A percentile compares a stretch with the other conserved stretches of the same genome.
phyloP scores from a whole-genome alignment of 2,888 invertebrate genomes.

The Synanthedon andrenaeformis region DNA sequence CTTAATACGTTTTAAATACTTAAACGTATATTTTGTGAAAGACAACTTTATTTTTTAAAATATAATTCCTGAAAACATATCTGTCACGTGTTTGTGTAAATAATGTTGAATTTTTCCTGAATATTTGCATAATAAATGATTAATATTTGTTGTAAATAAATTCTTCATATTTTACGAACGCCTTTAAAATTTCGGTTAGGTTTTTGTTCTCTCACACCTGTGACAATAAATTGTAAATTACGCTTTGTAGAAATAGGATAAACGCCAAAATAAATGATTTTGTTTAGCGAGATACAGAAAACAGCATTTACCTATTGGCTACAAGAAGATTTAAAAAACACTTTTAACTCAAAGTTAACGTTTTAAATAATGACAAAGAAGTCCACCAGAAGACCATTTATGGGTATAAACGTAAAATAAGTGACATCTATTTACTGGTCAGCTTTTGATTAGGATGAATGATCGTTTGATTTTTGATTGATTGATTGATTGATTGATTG shows the following conservation, averaged over 20 bases:
- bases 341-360: too few relatives aligned
- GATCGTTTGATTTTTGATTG: too few relatives aligned
- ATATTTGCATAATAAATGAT: slow-evolving; percentile 19
- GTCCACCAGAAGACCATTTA: too few relatives aligned
- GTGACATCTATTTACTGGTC: too few relatives aligned
- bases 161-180: slow-evolving; percentile 5
- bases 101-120: slow-evolving; percentile 36
- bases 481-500: too few relatives aligned
- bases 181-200: slow-evolving; percentile 23
- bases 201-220: slow-evolving; percentile 57
- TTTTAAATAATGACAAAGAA: too few relatives aligned
- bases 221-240: slow-evolving; percentile 67
- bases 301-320: slow-evolving; percentile 3
- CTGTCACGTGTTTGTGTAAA: slow-evolving; percentile 53
- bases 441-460: too few relatives aligned
- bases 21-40: slow-evolving; percentile 13
- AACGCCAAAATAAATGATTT: slow-evolving; percentile 45
- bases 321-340: neutral
- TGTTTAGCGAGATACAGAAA: slow-evolving; percentile 8
- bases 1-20: neutral
- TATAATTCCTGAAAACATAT: slow-evolving; percentile 52
- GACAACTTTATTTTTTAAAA: slow-evolving; percentile 9
- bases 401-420: too few relatives aligned
- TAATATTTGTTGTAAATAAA: slow-evolving; percentile 11
- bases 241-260: slow-evolving; percentile 61